Evolutionary conservation across 2,797 vertebrate genomes (phyloP).

Genomic region (Oreochromis grahami): DNA sequence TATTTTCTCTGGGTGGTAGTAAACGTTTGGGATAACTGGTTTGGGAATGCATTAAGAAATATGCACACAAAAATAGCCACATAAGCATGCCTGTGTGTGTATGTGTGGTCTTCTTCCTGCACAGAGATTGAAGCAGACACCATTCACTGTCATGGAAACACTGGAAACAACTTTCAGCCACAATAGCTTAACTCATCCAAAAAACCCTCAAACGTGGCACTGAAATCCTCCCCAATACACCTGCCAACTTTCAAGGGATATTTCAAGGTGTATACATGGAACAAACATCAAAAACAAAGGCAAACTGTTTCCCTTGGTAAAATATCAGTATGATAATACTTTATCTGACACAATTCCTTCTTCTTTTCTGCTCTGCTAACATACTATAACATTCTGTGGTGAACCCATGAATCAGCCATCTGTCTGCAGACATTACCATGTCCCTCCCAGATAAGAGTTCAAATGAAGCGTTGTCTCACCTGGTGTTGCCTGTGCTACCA

Average conservation of each 20-base stretch:
- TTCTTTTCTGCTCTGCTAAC: neutral
- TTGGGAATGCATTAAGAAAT: neutral
- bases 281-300: neutral
- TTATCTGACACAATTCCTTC: neutral
- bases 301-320: neutral
- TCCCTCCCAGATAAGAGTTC: neutral
- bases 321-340: fast-evolving
- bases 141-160: neutral
- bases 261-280: too few relatives aligned
- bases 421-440: neutral
- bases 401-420: neutral
- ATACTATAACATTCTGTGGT: fast-evolving
- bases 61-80: neutral
- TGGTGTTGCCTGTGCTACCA: slow-evolving; percentile 22
- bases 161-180: neutral
- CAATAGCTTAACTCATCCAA: neutral
- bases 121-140: fast-evolving
- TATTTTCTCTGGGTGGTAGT: neutral
- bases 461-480: slow-evolving; percentile 44
- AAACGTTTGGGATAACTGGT: fast-evolving
- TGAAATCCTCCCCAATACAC: neutral
- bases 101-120: neutral
- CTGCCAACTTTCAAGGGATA: neutral
- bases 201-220: neutral
- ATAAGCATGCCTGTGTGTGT: fast-evolving